Evolutionary conservation across 2,797 vertebrate genomes (phyloP).

Genomic region (Geotrypetes seraphini): DNA sequence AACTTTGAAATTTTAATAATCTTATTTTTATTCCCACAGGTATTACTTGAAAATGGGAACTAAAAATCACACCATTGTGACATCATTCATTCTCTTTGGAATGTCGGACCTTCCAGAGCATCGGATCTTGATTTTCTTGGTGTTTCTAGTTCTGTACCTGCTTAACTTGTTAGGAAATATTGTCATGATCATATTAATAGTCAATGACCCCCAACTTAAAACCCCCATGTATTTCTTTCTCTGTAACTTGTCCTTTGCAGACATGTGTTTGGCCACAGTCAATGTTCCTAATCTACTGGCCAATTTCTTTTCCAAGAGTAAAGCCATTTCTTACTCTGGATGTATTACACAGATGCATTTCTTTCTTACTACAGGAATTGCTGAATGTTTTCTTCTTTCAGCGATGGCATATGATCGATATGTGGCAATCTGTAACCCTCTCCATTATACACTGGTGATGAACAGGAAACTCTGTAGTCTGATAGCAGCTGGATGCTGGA

Average conservation of each 20-base stretch:
- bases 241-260: not conserved
- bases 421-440: conserved; percentile 1
- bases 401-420: conserved; percentile 4
- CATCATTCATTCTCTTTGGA: conserved; percentile 5
- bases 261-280: not conserved
- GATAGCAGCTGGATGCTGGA: conserved; percentile 1
- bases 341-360: conserved; percentile 4
- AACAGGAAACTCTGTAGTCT: not conserved
- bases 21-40: too few relatives aligned
- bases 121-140: not conserved
- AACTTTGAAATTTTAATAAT: too few relatives aligned
- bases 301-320: not conserved
- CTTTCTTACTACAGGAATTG: conserved; percentile 3
- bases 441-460: conserved; percentile 1
- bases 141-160: conserved; percentile 1
- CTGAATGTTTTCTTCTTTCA: conserved; percentile 1
- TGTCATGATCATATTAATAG: conserved; percentile 2
- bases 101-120: not conserved
- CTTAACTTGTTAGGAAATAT: not conserved
- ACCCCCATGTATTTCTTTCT: conserved; percentile 6
- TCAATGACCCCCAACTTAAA: not conserved
- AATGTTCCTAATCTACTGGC: conserved; percentile 3
- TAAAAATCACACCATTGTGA: conserved; percentile 1
- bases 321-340: conserved; percentile 1
- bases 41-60: too few relatives aligned